phyloP scores from a whole-genome alignment of 2,113 vertebrate genomes.

The Suricata suricatta region DNA sequence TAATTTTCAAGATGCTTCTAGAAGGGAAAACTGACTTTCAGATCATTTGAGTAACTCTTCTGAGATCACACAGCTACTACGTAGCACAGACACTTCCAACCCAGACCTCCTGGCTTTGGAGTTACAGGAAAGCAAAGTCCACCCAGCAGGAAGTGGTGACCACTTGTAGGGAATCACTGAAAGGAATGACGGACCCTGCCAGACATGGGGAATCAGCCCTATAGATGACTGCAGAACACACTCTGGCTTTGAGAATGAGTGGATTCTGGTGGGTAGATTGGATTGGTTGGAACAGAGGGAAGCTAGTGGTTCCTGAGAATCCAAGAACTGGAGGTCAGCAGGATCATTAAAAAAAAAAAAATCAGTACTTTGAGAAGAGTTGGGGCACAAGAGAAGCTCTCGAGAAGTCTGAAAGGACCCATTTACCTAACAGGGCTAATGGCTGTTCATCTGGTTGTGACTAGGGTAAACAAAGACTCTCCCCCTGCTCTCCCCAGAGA shows the following conservation, averaged over 20 bases:
- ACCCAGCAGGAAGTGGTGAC: not conserved
- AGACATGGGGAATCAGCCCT: not conserved
- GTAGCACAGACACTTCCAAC: not conserved
- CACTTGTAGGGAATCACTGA: not conserved
- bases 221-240: not conserved
- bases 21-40: not conserved
- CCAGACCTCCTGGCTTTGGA: not conserved
- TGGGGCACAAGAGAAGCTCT: not conserved
- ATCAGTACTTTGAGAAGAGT: not conserved
- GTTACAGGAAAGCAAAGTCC: not conserved
- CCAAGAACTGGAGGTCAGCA: not conserved
- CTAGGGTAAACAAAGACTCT: not conserved
- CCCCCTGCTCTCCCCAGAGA: not conserved
- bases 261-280: not conserved
- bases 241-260: not conserved
- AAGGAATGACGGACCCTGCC: not conserved
- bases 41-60: not conserved
- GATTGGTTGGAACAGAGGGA: not conserved
- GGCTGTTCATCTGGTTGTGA: not conserved
- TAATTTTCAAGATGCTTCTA: slow-evolving; percentile 1
- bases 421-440: not conserved
- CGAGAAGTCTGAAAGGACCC: not conserved
- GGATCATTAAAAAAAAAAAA: not conserved
- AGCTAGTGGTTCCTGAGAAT: not conserved
- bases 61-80: not conserved